These are phyloP conservation scores for Zaprionus tsacasi DNA, from an alignment of 1,140 invertebrate species.

Conservation along the genomic window DNA sequence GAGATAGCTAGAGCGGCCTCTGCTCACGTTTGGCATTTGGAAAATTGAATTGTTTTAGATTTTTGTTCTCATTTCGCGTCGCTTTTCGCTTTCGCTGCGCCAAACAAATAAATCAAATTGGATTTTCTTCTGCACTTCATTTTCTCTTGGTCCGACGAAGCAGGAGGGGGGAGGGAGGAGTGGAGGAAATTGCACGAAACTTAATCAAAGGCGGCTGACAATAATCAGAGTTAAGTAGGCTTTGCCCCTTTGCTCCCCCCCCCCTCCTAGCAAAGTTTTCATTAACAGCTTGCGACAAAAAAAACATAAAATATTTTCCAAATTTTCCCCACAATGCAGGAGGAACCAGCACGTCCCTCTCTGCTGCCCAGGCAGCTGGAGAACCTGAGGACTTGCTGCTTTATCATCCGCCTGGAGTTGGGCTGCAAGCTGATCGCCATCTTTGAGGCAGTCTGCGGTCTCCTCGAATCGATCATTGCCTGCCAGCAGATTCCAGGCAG, in stretches of 20 bases:
- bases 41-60: constrained; percentile 83
- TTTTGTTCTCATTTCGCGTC: constrained; percentile 55
- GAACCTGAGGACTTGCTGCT: constrained; percentile 42
- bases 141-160: constrained; percentile 5
- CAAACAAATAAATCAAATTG: constrained; percentile 79
- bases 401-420: constrained; percentile 28
- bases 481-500: neutral
- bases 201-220: constrained; percentile 44
- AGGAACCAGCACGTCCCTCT: neutral
- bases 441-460: constrained; percentile 18
- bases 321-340: constrained; percentile 20
- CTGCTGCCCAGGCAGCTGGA: neutral
- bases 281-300: neutral
- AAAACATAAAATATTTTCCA: constrained; percentile 25
- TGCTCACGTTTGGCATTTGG: constrained; percentile 68
- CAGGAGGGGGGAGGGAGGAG: neutral
- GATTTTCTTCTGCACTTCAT: constrained; percentile 79
- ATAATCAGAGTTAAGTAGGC: constrained; percentile 38
- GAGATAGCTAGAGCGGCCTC: constrained; percentile 9
- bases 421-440: constrained; percentile 59
- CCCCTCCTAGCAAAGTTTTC: neutral
- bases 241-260: neutral
- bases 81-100: constrained; percentile 40
- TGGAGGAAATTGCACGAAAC: constrained; percentile 60
- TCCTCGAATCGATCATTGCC: constrained; percentile 18